These are phyloP conservation scores for Solenodon paradoxus DNA, from an alignment of 2,113 vertebrate species.

Conservation along the genomic window DNA sequence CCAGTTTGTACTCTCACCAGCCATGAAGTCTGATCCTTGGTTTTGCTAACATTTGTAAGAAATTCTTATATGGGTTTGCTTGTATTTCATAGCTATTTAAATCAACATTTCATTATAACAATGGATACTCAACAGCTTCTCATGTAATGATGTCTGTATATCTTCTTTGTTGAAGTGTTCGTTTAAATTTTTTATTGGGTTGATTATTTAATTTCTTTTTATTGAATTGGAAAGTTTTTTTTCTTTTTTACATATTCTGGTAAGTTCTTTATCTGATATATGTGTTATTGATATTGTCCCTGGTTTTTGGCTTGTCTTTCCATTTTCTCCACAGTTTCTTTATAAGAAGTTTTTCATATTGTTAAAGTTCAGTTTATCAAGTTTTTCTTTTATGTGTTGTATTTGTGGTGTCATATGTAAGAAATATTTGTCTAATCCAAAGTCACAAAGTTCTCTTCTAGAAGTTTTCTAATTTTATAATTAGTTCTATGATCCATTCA, in stretches of 20 bases:
- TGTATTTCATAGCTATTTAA: not conserved
- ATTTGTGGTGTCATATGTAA: too few species aligned
- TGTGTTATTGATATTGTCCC: not conserved
- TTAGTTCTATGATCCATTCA: not conserved
- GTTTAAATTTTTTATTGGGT: not conserved
- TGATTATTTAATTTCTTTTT: not conserved
- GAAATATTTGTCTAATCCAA: not conserved
- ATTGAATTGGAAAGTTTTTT: not conserved
- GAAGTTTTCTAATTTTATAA: not conserved
- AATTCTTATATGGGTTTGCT: not conserved
- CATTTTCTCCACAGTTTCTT: not conserved
- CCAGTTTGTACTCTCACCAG: not conserved
- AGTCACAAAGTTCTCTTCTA: not conserved
- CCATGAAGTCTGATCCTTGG: not conserved
- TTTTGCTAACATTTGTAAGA: not conserved
- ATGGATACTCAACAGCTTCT: not conserved
- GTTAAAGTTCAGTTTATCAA: not conserved
- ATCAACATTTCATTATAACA: not conserved
- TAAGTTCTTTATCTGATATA: not conserved
- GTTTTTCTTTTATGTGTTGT: too few species aligned
- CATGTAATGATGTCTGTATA: not conserved
- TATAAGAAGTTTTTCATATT: not conserved
- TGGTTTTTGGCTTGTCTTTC: not conserved
- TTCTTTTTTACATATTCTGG: not conserved
- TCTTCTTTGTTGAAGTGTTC: not conserved